Conservation (phyloP, 1,140 invertebrate species). For the Drosophila bifasciata region DNA sequence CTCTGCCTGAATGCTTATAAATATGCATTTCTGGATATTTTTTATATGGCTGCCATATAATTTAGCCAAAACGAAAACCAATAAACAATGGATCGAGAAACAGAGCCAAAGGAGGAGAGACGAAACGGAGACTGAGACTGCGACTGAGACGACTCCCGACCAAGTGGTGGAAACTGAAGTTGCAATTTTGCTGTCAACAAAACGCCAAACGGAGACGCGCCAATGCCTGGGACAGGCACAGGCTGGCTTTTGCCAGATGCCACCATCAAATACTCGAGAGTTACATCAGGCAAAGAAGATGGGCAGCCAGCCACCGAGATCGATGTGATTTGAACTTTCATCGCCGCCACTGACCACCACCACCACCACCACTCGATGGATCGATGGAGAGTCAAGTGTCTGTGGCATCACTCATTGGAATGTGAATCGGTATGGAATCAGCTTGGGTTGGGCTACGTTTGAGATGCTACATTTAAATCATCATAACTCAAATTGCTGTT, state of each 20-base stretch:
- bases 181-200: conserved; percentile 79
- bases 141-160: conserved; percentile 12
- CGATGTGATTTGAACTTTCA: conserved; percentile 57
- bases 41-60: conserved; percentile 63
- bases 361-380: conserved; percentile 36
- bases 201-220: conserved; percentile 51
- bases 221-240: conserved; percentile 22
- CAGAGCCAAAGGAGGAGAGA: no score
- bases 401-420: conserved; percentile 4
- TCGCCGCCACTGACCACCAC: conserved; percentile 46
- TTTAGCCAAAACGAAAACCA: conserved; percentile 71
- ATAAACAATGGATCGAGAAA: conserved; percentile 64
- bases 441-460: conserved; percentile 19
- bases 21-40: conserved; percentile 78
- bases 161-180: conserved; percentile 65
- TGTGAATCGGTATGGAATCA: conserved; percentile 7
- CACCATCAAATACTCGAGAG: conserved; percentile 75
- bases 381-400: conserved; percentile 42
- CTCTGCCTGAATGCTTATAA: conserved; percentile 60
- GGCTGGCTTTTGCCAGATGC: conserved; percentile 41
- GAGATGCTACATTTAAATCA: conserved; percentile 57
- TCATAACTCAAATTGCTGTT: conserved; percentile 54
- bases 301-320: conserved; percentile 26
- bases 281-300: conserved; percentile 36
- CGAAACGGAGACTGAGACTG: conserved; percentile 15